Evolutionary conservation across 2,113 vertebrate genomes (phyloP).

Genomic region (Benthochromis sp.): DNA sequence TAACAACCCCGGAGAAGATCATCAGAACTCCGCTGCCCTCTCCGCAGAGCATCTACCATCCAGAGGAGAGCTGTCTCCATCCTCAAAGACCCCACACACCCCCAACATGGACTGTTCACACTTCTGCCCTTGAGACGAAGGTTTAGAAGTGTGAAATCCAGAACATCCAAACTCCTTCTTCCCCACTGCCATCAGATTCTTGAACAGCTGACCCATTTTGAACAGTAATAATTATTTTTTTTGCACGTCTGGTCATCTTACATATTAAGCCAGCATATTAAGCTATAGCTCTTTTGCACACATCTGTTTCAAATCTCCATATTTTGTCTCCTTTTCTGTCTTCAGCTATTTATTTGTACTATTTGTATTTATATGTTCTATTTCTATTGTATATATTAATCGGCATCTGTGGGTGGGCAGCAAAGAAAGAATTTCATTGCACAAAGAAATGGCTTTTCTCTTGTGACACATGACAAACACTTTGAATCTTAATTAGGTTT

Average conservation of each 20-base stretch:
- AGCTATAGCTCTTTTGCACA: accelerated
- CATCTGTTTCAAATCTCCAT: background rate
- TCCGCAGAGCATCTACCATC: background rate
- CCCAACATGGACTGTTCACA: background rate
- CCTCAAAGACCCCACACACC: background rate
- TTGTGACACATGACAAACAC: too few species aligned
- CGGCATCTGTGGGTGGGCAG: too few species aligned
- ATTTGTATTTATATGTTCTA: too few species aligned
- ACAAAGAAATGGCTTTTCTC: too few species aligned
- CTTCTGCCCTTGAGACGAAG: background rate
- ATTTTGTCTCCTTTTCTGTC: background rate
- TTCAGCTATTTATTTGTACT: background rate
- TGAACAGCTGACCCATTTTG: background rate
- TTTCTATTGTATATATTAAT: too few species aligned
- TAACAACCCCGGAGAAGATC: background rate
- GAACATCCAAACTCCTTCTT: background rate
- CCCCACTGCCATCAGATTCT: accelerated
- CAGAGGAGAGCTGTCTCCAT: accelerated
- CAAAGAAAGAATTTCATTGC: too few species aligned
- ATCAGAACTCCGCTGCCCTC: accelerated
- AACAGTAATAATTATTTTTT: background rate
- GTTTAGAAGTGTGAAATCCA: background rate
- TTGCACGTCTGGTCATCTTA: accelerated
- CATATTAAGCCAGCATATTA: background rate
- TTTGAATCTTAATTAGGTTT: background rate